Percentiles rank a stretch among this genome's conserved stretches.
These are phyloP conservation scores for Zosterops borbonicus DNA, from an alignment of 2,113 vertebrate species.

Conservation along the genomic window DNA sequence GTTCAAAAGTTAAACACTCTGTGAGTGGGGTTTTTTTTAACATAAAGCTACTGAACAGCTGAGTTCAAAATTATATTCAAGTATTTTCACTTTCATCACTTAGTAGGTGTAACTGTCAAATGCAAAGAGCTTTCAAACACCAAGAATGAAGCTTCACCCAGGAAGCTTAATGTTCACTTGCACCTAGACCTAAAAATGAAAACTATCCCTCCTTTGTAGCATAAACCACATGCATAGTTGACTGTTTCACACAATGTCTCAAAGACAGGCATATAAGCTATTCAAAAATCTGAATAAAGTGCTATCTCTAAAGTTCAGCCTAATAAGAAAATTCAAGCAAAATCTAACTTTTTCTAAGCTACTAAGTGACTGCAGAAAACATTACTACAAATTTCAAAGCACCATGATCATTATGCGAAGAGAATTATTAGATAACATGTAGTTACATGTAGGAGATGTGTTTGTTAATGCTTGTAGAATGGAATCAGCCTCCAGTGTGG, in stretches of 20 bases:
- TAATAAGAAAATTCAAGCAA: background rate
- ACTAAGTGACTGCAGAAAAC: background rate
- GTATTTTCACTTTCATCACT: background rate
- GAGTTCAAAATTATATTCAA: background rate
- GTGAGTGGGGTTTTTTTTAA: background rate
- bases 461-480: slow-evolving; percentile 95
- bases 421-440: background rate
- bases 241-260: background rate
- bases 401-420: background rate
- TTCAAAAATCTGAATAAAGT: background rate
- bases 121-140: background rate
- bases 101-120: background rate
- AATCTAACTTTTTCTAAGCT: background rate
- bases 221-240: background rate
- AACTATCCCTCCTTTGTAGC: background rate
- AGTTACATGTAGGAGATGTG: slow-evolving; percentile 88
- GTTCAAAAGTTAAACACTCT: background rate
- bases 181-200: background rate
- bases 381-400: background rate
- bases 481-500: slow-evolving; percentile 95
- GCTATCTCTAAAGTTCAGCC: background rate
- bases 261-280: background rate
- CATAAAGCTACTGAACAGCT: background rate
- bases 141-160: background rate
- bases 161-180: background rate